These are phyloP conservation scores for Reticulitermes lucifugus DNA, from an alignment of 2,888 invertebrate species.

Conservation along the genomic window DNA sequence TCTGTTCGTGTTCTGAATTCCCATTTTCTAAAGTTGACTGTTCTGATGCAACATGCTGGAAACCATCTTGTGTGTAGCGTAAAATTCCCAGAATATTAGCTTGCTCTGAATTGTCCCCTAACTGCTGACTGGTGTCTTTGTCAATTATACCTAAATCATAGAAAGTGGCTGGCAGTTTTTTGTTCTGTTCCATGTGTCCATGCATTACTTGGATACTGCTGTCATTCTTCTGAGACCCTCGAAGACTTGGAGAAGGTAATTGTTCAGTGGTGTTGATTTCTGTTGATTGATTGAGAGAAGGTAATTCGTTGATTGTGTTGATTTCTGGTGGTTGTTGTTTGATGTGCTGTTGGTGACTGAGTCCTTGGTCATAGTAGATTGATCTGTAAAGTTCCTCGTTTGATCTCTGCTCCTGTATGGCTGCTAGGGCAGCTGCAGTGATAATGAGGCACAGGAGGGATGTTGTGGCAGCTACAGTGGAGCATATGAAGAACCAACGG, in stretches of 20 bases:
- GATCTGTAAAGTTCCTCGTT: neutral
- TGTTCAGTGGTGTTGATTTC: neutral
- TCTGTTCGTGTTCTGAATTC: too few species aligned
- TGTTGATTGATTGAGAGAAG: neutral
- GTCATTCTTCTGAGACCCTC: neutral
- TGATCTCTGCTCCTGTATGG: constrained; percentile 56
- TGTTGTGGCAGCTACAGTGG: constrained; percentile 67
- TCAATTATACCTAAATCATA: neutral
- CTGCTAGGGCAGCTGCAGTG: constrained; percentile 63
- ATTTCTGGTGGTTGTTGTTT: neutral
- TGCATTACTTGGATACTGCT: neutral
- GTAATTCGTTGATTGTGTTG: neutral
- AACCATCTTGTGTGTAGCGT: too few species aligned
- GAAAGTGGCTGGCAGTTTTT: neutral
- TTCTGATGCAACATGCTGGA: too few species aligned
- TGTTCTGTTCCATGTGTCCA: neutral
- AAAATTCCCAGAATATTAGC: too few species aligned
- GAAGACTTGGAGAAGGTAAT: neutral
- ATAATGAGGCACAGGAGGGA: constrained; percentile 65
- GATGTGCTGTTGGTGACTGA: neutral
- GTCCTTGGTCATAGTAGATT: constrained; percentile 15
- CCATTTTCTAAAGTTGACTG: too few species aligned
- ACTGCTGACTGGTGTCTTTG: neutral
- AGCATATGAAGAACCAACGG: constrained; percentile 70
- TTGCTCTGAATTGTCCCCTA: too few species aligned